Conservation (phyloP, 2,888 invertebrate species). For the Aromia moschata region DNA sequence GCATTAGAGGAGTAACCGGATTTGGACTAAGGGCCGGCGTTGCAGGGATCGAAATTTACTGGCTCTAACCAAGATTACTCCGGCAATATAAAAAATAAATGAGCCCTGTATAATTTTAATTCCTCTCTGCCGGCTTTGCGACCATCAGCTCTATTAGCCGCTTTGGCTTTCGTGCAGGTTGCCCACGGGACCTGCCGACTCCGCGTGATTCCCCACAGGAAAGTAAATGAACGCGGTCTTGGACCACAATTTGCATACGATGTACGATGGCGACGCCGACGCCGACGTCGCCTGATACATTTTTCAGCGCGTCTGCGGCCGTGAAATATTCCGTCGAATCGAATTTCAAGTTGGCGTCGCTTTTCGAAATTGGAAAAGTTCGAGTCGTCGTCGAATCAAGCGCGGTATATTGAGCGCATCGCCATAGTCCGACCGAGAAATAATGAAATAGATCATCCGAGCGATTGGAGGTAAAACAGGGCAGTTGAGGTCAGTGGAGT, state of each 20-base stretch:
- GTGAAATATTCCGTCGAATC: not conserved
- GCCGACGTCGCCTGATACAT: not conserved
- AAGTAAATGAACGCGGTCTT: constrained; percentile 12
- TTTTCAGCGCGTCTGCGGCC: not conserved
- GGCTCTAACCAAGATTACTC: too few species aligned
- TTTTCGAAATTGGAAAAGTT: not conserved
- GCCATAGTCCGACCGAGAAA: too few species aligned
- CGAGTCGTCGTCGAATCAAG: too few species aligned
- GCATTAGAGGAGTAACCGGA: too few species aligned
- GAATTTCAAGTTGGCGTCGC: not conserved
- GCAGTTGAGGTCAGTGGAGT: too few species aligned
- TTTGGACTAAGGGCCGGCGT: too few species aligned
- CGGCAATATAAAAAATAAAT: constrained; percentile 1
- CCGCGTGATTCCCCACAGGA: constrained; percentile 5
- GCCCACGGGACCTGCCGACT: not conserved
- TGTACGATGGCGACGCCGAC: too few species aligned
- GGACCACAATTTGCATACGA: constrained; percentile 15
- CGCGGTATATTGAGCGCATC: too few species aligned
- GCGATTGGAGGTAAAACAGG: too few species aligned
- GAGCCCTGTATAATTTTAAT: constrained; percentile 6
- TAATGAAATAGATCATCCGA: too few species aligned
- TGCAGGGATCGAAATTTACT: too few species aligned
- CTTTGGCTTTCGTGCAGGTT: constrained; percentile 2
- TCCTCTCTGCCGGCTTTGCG: constrained; percentile 4
- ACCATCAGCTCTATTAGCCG: constrained; percentile 11